Base-by-base conservation (phyloP, 1,140 invertebrate species). In the Lanistes nyassanus region DNA sequence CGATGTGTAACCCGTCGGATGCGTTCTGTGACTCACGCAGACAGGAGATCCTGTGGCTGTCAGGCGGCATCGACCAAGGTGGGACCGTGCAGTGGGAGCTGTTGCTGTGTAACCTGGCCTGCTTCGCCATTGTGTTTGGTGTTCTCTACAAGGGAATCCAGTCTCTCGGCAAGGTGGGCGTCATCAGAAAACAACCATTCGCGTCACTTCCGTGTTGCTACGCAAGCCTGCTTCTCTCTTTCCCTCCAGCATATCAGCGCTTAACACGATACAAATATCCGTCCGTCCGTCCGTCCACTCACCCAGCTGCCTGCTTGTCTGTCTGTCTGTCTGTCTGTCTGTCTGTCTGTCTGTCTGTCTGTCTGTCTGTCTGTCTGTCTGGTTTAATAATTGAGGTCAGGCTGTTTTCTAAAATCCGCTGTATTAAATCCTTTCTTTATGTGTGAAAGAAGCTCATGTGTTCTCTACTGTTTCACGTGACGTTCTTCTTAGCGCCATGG, bases 121-220 rank as follows among this genome's bases (percentile, higher is more conserved):
- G 96, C 62, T 98, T 97, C 96, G 93, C 96, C 37, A 90, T 98
- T 9, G 95, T 98, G 64, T 98, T 98, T 84, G 92, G 97, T 87
- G 98, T 97, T 87, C 97, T 99, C 93, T 96, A 97, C 68, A 98
- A 98, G 89, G 97, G 97, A 39, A 98, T 99, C 53, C 95, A 97
- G 11, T 97, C 96, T 3, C 97, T 96, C 0, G 95, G 96, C 74
- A 98, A 98, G 91, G 94, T 94, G 67, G 36, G 11, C 39, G 9
- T 16, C 19, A 3, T 23, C 0, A 42, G 71, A 19, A 26, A 23
- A 31, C n/a, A 31, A 23, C 29, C 11, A 42, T 11, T 21, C 3
- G 5, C 9, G 23, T 5, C 6, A 19, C 7, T 19, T 29, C 0
- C 11, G 29, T n/a, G 37, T 51, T 39, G n/a, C 36, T n/a, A 55